Base-by-base conservation (phyloP, 2,888 invertebrate genomes). In the Xestia c-nigrum region DNA sequence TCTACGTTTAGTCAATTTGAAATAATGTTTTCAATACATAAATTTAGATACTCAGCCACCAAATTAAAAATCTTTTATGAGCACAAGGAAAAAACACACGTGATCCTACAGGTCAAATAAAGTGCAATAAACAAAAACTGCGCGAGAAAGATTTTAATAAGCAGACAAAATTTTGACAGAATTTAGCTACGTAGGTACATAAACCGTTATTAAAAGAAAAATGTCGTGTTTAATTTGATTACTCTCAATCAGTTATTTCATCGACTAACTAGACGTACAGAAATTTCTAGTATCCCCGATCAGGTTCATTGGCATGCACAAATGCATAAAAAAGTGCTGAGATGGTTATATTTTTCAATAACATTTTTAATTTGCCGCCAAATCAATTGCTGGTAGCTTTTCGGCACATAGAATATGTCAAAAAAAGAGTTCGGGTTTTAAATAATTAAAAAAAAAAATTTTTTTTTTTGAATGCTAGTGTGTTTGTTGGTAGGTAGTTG, bases 121-220 rank as follows among this genome's bases (percentile, higher is more conserved):
- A 71, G 46, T 71, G 55, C 57, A 67, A 14, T 16, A 7, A 46
- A 40, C 14, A 80, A 81, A 80, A 81, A 81, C 24, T 77, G 40
- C 9, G 4, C 31, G 7, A 24, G 31, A n/a, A 61, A 55, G 61
- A 80, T 74, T 55, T 31, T 7, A 55, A 24, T 19, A 57, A 0
- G 24, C 61, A 24, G 38, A 61, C 63, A 38, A 31, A 21, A 61
- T 66, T 31, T 65, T 40, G 0, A 38, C 59, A 65, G 12, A 24
- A 16, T 16, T 19, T 14, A 52, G 2, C 6, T 40, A n/a, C 31
- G 31, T 21, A n/a, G n/a, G n/a, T n/a, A 47, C 5, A 12, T 21
- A 21, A 5, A 16, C 5, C n/a, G n/a, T 52, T 50, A 40, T 7
- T 52, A n/a, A 52, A 65, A 14, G 1, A 65, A 79, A 57, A 71